phyloP scores from a whole-genome alignment of 2,888 invertebrate genomes.

The Dolichomitus sp. region DNA sequence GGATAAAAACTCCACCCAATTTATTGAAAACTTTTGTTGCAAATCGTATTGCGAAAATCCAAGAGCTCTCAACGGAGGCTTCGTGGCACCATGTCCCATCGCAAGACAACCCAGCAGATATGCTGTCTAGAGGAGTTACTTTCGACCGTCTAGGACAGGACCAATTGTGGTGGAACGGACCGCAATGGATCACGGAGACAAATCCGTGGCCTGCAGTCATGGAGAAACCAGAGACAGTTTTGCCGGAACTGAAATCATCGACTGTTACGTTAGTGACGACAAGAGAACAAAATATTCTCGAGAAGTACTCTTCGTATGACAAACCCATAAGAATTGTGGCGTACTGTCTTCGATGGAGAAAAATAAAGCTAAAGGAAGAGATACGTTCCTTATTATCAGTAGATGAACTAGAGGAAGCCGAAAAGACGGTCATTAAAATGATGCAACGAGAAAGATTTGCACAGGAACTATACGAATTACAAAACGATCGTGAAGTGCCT shows the following conservation, averaged over 20 bases:
- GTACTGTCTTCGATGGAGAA: constrained; percentile 10
- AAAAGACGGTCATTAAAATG: constrained; percentile 31
- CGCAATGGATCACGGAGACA: constrained; percentile 41
- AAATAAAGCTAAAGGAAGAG: too few species aligned
- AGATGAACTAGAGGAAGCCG: constrained; percentile 47
- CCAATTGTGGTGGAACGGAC: constrained; percentile 45
- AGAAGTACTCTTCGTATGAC: constrained; percentile 33
- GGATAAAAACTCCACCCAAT: constrained; percentile 38
- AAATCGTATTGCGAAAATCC: constrained; percentile 55
- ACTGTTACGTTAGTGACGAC: background rate
- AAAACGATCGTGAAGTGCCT: background rate
- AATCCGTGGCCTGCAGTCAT: constrained; percentile 10
- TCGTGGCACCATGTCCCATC: constrained; percentile 28
- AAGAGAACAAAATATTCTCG: background rate
- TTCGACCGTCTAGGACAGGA: constrained; percentile 5
- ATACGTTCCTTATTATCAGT: constrained; percentile 6
- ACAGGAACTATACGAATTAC: constrained; percentile 10
- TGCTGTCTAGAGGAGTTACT: constrained; percentile 9
- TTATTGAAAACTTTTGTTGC: constrained; percentile 38
- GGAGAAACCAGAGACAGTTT: background rate
- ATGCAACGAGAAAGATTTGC: constrained; percentile 39
- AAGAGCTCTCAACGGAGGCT: constrained; percentile 32
- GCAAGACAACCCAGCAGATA: constrained; percentile 35
- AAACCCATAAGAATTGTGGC: constrained; percentile 53
- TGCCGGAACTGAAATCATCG: background rate